Evolutionary conservation across 1,140 invertebrate species (phyloP), one percentile per base, ranked within the genome.

Genomic region (Mizuhopecten yessoensis): DNA sequence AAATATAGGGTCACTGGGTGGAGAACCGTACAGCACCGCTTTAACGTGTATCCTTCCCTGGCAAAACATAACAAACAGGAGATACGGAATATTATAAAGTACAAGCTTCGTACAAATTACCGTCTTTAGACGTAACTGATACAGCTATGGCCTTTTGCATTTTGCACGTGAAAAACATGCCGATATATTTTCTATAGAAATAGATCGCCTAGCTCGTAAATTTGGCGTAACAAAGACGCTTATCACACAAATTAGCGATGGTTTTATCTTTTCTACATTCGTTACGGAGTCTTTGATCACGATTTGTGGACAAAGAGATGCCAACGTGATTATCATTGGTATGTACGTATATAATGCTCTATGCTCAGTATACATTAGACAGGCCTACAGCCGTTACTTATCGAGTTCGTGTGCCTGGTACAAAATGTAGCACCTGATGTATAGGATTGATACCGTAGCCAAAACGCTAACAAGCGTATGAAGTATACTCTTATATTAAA

Each of bases 301-400:
- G 57, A 75, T 75, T 75, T 75, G 57, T n/a, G 57, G 57, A 75
- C 57, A 75, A n/a, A 29, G n/a, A 75, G 57, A 75, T 75, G 57
- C 57, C 57, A 75, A 75, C n/a, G 57, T 75, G 57, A 75, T 75
- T 75, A 75, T 75, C 57, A 75, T 29, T 75, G 23, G 23, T 75
- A 29, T n/a, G 17, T 75, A 75, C n/a, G 29, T n/a, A 75, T 75
- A 75, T n/a, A n/a, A n/a, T n/a, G n/a, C n/a, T n/a, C n/a, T n/a
- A 29, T 75, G 57, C 57, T 3, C 57, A 75, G 57, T n/a, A 75
- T 29, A 75, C 57, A 75, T 75, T 75, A 75, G 23, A 29, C 57
- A 75, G 57, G n/a, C 57, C 23, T 75, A n/a, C 57, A 75, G 23
- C 57, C 57, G 57, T n/a, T 29, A 75, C 20, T 75, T 75, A 75